Conservation (phyloP, 2,888 invertebrate genomes). For the Leistus spinibarbis region DNA sequence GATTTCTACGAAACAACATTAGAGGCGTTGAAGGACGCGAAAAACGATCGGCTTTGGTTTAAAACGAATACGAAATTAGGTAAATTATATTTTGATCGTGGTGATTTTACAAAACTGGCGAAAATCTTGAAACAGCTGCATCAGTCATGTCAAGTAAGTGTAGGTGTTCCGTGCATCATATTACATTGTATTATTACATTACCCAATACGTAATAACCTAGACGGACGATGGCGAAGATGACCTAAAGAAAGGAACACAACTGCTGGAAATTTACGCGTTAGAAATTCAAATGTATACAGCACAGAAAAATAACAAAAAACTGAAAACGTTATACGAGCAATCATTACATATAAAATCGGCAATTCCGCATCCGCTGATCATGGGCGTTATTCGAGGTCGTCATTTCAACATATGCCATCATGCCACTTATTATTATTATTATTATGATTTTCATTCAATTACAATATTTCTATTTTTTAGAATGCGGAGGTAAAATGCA, state of each 20-base stretch:
- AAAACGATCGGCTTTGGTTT: conserved; percentile 99
- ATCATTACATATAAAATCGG: conserved; percentile 97
- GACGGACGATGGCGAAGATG: conserved; percentile 97
- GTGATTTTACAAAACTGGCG: conserved; percentile 91
- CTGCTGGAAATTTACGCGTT: conserved; percentile 97
- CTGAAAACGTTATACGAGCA: conserved; percentile 96
- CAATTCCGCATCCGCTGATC: conserved; percentile 99
- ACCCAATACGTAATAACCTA: not conserved
- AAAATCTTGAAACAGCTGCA: conserved; percentile 97
- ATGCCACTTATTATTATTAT: no score
- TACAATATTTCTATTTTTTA: conserved; percentile 50
- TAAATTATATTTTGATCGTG: conserved; percentile 96
- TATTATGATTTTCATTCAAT: no score
- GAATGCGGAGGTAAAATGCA: conserved; percentile 99
- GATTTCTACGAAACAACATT: conserved; percentile 98
- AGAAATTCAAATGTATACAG: conserved; percentile 99
- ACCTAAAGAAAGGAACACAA: conserved; percentile 97
- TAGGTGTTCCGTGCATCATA: not conserved
- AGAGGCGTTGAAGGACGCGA: conserved; percentile 94
- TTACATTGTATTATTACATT: not conserved
- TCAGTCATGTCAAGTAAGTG: conserved; percentile 82
- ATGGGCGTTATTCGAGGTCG: conserved; percentile 98
- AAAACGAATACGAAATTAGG: conserved; percentile 99
- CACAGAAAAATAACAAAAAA: conserved; percentile 99
- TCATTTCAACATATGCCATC: no score